Evolutionary conservation across 2,797 vertebrate genomes (phyloP).

Genomic region (Sorex maritimensis): DNA sequence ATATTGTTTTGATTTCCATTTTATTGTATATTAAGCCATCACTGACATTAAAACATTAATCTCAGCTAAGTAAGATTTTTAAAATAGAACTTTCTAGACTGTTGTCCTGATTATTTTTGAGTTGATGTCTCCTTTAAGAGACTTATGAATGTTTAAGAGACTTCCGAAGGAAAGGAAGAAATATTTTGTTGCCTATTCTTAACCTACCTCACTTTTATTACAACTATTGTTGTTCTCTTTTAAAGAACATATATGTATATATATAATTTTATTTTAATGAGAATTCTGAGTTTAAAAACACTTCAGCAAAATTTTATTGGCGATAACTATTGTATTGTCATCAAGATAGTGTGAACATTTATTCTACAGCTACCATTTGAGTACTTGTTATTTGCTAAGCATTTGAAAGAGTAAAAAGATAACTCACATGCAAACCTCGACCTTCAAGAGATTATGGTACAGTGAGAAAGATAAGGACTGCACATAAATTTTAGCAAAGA

Average conservation of each 20-base stretch:
- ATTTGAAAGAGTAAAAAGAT: background rate
- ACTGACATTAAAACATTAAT: background rate
- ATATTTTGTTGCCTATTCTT: background rate
- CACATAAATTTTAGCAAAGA: accelerated
- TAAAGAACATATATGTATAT: background rate
- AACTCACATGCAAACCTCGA: background rate
- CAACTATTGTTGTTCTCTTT: background rate
- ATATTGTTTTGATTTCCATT: background rate
- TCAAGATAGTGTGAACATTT: background rate
- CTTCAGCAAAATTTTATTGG: background rate
- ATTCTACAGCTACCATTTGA: background rate
- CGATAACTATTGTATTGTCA: background rate
- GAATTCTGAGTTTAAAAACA: background rate
- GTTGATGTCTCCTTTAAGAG: background rate
- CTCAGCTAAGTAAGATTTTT: background rate
- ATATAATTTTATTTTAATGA: conserved; percentile 18
- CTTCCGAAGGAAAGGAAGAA: background rate
- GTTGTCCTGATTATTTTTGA: background rate
- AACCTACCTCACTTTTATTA: background rate
- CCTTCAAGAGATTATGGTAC: background rate
- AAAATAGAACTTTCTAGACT: background rate
- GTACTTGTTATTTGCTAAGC: background rate
- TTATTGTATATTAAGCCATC: background rate
- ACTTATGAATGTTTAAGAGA: no score
- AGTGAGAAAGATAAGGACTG: background rate